These are phyloP conservation scores for Alcis repandata DNA, from an alignment of 2,888 invertebrate species.

Conservation along the genomic window DNA sequence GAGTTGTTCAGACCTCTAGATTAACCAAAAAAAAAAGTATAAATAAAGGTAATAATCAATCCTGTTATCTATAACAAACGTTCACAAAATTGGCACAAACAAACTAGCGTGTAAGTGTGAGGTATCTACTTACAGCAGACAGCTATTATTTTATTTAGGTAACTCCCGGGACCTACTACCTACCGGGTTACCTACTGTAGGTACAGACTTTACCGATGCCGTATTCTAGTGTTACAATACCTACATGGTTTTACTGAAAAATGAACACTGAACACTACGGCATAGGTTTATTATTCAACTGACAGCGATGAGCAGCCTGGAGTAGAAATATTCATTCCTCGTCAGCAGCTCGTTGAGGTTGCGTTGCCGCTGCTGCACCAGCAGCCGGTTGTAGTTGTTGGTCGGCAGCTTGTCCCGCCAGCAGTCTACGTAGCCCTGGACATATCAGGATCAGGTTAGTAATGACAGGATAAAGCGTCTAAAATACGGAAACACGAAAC, in stretches of 20 bases:
- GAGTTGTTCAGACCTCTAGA: conserved; percentile 78
- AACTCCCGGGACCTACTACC: no score
- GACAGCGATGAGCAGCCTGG: conserved; percentile 72
- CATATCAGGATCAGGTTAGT: background rate
- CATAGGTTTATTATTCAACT: conserved; percentile 42
- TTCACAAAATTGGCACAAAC: no score
- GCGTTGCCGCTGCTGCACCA: conserved; percentile 73
- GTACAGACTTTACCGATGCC: no score
- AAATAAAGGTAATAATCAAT: background rate
- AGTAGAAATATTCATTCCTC: conserved; percentile 71
- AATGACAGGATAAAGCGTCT: background rate
- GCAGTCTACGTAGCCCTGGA: conserved; percentile 79
- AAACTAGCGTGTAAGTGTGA: no score
- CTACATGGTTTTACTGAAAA: no score
- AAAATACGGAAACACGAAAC: background rate
- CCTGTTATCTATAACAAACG: no score
- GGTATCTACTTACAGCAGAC: no score
- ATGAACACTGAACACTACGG: no score
- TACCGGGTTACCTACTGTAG: no score
- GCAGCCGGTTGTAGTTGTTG: conserved; percentile 66
- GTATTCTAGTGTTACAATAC: no score
- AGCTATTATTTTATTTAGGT: no score
- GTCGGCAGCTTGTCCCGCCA: conserved; percentile 67
- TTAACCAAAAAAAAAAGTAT: conserved; percentile 27
- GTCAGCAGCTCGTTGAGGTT: conserved; percentile 63